A percentile compares a stretch with the other conserved stretches of the same genome.
Evolutionary conservation across 1,140 invertebrate species (phyloP).

Genomic region (Neodiprion pinetum): DNA sequence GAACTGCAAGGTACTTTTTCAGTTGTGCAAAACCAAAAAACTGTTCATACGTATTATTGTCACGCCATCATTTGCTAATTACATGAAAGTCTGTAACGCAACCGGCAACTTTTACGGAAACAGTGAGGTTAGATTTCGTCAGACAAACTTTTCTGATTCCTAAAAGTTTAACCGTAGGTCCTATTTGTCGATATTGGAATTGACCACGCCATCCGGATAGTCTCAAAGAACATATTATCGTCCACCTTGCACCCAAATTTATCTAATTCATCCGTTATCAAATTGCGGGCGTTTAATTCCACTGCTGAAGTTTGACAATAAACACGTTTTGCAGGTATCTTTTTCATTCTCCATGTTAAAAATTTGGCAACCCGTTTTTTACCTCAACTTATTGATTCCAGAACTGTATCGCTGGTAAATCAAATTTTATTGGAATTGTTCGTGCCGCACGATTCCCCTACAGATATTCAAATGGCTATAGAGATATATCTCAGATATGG

Average conservation of each 20-base stretch:
- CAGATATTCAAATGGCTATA: conserved; percentile 30
- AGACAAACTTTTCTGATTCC: neutral
- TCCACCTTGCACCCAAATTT: neutral
- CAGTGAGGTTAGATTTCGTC: conserved; percentile 35
- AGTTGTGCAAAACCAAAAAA: neutral
- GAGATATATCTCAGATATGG: conserved; percentile 24
- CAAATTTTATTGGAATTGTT: conserved; percentile 30
- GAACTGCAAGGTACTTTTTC: conserved; percentile 31
- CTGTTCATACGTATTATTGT: neutral
- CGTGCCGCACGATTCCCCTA: conserved; percentile 29
- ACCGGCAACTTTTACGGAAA: conserved; percentile 11
- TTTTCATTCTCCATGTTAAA: neutral
- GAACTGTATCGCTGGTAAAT: conserved; percentile 41
- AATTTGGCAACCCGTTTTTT: too few species aligned
- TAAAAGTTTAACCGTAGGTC: neutral
- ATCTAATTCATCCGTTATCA: neutral
- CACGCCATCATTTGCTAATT: neutral
- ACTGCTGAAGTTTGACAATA: conserved; percentile 12
- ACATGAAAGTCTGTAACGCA: conserved; percentile 9
- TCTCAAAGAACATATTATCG: too few species aligned
- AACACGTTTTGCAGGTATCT: neutral
- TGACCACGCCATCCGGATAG: neutral
- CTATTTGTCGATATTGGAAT: conserved; percentile 14
- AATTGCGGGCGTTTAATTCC: conserved; percentile 5
- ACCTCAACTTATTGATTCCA: conserved; percentile 21